A percentile compares a stretch with the other conserved stretches of the same genome.
Evolutionary conservation across 2,888 invertebrate species (phyloP).

Genomic region (Reticulitermes lucifugus): DNA sequence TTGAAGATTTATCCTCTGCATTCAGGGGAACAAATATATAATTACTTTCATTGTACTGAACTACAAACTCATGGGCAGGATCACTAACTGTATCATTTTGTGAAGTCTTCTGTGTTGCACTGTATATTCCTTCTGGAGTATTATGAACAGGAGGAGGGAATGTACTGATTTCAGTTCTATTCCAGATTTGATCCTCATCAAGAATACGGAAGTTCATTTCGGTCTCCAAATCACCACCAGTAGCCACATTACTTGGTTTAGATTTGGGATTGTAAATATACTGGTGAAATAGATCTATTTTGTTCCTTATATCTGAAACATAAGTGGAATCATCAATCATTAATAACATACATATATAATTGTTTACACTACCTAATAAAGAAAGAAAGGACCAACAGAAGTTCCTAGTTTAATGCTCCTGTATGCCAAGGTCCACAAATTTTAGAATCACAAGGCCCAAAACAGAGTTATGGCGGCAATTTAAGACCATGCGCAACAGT

Average conservation of each 20-base stretch:
- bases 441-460: too few species aligned
- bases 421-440: too few species aligned
- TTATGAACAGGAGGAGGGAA: background rate
- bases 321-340: background rate
- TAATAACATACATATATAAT: background rate
- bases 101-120: background rate
- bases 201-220: background rate
- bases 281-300: background rate
- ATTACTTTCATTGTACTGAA: background rate
- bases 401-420: too few species aligned
- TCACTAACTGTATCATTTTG: background rate
- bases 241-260: background rate
- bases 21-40: background rate
- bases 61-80: background rate
- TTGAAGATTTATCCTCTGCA: background rate
- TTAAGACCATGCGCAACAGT: too few species aligned
- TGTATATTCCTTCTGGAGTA: background rate
- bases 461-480: too few species aligned
- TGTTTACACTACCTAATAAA: too few species aligned
- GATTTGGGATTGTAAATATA: background rate
- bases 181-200: background rate
- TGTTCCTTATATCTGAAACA: conserved; percentile 14
- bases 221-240: background rate
- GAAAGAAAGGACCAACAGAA: too few species aligned
- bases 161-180: background rate